Percentiles rank a stretch among this genome's conserved stretches.
Conservation (phyloP, 2,113 vertebrate genomes). For the Riparia riparia region DNA sequence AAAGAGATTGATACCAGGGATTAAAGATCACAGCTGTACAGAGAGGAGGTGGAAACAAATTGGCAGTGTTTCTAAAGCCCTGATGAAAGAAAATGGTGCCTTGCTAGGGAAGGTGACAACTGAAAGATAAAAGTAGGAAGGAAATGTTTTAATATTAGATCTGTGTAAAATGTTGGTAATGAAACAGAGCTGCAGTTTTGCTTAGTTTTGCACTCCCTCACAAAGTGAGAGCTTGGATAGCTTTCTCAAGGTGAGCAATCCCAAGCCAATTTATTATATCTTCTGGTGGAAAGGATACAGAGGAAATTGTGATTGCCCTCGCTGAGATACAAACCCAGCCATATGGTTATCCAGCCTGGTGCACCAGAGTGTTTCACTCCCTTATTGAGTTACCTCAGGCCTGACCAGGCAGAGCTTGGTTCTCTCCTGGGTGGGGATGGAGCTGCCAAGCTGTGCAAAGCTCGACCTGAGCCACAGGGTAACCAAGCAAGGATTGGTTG, state of each 20-base stretch:
- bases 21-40: conserved; percentile 61
- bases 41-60: conserved; percentile 63
- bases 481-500: neutral
- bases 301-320: neutral
- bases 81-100: conserved; percentile 62
- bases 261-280: conserved; percentile 32
- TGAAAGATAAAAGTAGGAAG: conserved; percentile 37
- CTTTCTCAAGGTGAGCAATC: conserved; percentile 6
- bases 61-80: conserved; percentile 56
- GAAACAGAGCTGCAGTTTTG: conserved; percentile 23
- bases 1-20: conserved; percentile 67
- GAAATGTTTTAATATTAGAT: conserved; percentile 58
- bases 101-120: conserved; percentile 13
- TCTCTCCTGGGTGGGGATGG: neutral
- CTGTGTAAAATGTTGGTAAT: conserved; percentile 12
- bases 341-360: neutral
- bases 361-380: neutral
- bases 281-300: conserved; percentile 22
- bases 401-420: neutral
- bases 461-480: neutral
- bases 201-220: conserved; percentile 18
- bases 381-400: conserved; percentile 31
- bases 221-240: neutral
- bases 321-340: neutral
- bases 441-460: neutral